Conservation (phyloP, 2,888 invertebrate species). For the Anthrax anthrax region DNA sequence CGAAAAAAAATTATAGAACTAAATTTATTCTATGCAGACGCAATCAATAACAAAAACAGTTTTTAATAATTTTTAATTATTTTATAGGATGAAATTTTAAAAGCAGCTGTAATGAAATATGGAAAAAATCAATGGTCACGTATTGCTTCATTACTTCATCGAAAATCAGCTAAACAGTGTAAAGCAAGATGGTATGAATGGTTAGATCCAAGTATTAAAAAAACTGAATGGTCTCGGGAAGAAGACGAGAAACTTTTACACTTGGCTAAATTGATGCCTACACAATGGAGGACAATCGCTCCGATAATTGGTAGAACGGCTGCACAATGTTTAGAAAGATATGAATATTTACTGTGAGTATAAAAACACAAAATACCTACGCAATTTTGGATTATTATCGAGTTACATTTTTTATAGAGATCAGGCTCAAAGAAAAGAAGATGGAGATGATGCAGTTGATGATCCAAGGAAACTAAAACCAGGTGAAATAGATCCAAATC, state of each 20-base stretch:
- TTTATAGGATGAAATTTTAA: slow-evolving; percentile 94
- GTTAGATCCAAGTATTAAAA: slow-evolving; percentile 98
- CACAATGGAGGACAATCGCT: slow-evolving; percentile 98
- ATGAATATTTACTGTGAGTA: slow-evolving; percentile 85
- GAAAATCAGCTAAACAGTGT: slow-evolving; percentile 99
- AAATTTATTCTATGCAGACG: too few species aligned
- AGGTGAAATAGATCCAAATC: slow-evolving; percentile 99
- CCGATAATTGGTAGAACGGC: slow-evolving; percentile 98
- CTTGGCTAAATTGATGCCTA: slow-evolving; percentile 97
- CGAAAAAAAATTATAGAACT: too few species aligned
- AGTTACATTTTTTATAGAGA: slow-evolving; percentile 45
- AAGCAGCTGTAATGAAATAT: slow-evolving; percentile 99
- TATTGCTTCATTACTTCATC: slow-evolving; percentile 92
- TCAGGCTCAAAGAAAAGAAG: slow-evolving; percentile 93
- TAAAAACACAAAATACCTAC: slow-evolving; percentile 1
- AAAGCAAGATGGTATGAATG: slow-evolving; percentile 99
- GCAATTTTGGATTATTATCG: too few species aligned
- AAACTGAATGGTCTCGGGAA: slow-evolving; percentile 99
- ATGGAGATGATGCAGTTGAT: slow-evolving; percentile 80
- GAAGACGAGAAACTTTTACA: slow-evolving; percentile 97
- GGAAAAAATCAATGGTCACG: slow-evolving; percentile 99
- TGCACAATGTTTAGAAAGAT: slow-evolving; percentile 95
- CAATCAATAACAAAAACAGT: not conserved
- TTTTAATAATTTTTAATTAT: not conserved
- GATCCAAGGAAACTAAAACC: slow-evolving; percentile 96